Conservation (phyloP, 64 coral and sea anemone genomes). For the Montipora cactus region DNA sequence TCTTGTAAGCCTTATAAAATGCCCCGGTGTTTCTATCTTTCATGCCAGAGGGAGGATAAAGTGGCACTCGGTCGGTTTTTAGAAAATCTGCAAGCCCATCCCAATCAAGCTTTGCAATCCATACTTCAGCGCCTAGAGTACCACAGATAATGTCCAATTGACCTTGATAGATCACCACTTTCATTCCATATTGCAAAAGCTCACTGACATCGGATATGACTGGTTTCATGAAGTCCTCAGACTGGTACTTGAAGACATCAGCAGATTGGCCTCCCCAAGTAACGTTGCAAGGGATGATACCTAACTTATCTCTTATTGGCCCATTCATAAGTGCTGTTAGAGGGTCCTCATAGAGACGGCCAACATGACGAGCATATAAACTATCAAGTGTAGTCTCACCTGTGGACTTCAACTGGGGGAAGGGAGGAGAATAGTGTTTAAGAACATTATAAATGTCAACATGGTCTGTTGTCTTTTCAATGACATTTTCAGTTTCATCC, state of each 20-base stretch:
- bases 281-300: conserved; percentile 87
- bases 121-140: conserved; percentile 80
- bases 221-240: conserved; percentile 90
- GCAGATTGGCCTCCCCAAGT: conserved; percentile 86
- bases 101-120: conserved; percentile 92
- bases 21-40: conserved; percentile 85
- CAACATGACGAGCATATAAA: conserved; percentile 72
- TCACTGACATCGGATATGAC: conserved; percentile 82
- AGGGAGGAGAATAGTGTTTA: conserved; percentile 68
- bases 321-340: conserved; percentile 95
- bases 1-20: conserved; percentile 85
- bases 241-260: conserved; percentile 81
- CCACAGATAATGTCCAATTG: conserved; percentile 96
- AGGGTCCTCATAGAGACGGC: conserved; percentile 65
- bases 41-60: conserved; percentile 85
- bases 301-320: conserved; percentile 92
- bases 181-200: conserved; percentile 72
- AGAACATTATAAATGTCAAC: conserved; percentile 96
- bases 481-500: conserved; percentile 60
- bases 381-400: conserved; percentile 44
- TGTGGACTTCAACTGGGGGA: conserved; percentile 21
- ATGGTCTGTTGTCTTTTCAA: conserved; percentile 82
- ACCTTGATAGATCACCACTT: conserved; percentile 94
- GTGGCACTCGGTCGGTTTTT: conserved; percentile 42
- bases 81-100: conserved; percentile 64